Conservation (phyloP, 2,888 invertebrate species). For the Tetragonula carbonaria region DNA sequence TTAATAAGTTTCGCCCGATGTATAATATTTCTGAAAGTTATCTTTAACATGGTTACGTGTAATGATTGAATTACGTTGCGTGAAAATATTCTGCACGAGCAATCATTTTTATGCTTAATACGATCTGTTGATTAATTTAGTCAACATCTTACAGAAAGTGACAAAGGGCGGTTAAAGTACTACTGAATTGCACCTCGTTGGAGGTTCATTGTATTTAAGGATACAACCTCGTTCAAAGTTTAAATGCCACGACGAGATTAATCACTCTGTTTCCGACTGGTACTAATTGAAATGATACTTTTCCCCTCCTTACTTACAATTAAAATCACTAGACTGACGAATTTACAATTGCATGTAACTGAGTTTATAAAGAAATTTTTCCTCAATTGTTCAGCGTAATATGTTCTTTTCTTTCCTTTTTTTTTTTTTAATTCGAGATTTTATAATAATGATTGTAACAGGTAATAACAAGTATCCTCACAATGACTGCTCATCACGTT, state of each 20-base stretch:
- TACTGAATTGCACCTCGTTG: neutral
- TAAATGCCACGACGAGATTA: conserved; percentile 26
- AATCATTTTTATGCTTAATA: neutral
- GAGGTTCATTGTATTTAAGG: neutral
- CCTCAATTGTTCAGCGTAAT: no score
- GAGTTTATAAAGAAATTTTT: neutral
- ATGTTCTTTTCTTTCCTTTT: no score
- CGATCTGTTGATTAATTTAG: neutral
- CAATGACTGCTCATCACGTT: neutral
- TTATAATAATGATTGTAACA: neutral
- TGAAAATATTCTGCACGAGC: neutral
- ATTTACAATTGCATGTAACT: neutral
- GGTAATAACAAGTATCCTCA: neutral
- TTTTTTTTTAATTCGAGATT: no score
- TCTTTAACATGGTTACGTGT: no score
- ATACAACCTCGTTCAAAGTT: conserved; percentile 10
- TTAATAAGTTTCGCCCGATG: neutral
- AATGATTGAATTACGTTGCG: neutral
- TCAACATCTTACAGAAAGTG: neutral
- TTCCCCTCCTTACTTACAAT: neutral
- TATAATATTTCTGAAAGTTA: neutral
- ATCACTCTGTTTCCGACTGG: conserved; percentile 3
- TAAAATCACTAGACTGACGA: neutral
- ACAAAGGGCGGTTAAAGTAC: neutral
- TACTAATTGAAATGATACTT: conserved; percentile 6